Conservation (phyloP, 2,797 vertebrate species). For the Pempheris klunzingeri region DNA sequence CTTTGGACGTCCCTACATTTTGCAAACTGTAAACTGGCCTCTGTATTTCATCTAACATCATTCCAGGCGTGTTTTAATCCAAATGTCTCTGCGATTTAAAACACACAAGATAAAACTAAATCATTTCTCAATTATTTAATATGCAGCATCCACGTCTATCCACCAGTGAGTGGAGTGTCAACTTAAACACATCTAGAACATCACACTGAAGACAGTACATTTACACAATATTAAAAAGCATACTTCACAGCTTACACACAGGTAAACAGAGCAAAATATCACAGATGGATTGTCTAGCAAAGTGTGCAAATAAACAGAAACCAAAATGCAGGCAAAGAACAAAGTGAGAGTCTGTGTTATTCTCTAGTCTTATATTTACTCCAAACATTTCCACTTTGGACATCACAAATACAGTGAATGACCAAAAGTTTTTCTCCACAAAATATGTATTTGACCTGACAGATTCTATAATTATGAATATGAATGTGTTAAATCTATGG, state of each 20-base stretch:
- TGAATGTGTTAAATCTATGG: background rate
- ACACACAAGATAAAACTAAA: background rate
- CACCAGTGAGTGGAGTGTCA: background rate
- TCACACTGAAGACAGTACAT: slow-evolving; percentile 17
- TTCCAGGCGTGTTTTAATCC: background rate
- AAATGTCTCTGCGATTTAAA: background rate
- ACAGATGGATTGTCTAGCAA: slow-evolving; percentile 20
- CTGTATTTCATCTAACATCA: background rate
- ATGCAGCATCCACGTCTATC: background rate
- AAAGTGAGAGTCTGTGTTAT: slow-evolving; percentile 24
- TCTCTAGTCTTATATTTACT: background rate
- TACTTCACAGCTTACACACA: slow-evolving; percentile 22
- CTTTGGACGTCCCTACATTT: background rate
- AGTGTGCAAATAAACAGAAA: slow-evolving; percentile 26
- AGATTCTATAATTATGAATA: background rate
- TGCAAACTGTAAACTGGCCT: background rate
- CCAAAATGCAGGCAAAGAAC: background rate
- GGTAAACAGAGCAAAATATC: slow-evolving; percentile 2
- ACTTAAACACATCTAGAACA: slow-evolving; percentile 11
- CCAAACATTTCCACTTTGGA: background rate
- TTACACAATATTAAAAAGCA: slow-evolving; percentile 3
- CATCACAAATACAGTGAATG: background rate
- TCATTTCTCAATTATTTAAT: slow-evolving; percentile 11
- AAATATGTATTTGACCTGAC: slow-evolving; percentile 21
- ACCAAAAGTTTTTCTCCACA: background rate